A percentile compares a stretch with the other conserved stretches of the same genome.
Conservation (phyloP, 1,140 invertebrate genomes). For the Drosophila bifasciata region DNA sequence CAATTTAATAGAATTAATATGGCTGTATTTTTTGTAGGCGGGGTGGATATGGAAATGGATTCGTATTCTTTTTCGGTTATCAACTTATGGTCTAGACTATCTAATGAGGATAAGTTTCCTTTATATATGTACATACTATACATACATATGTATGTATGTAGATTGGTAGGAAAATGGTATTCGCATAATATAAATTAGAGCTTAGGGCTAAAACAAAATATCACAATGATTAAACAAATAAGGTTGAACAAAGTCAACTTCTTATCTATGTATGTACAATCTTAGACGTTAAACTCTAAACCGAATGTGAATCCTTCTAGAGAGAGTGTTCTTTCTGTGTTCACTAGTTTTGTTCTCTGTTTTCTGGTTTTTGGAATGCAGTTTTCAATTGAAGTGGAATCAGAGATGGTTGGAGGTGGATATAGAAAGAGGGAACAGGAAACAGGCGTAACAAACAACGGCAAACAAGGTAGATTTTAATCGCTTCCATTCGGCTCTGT, state of each 20-base stretch:
- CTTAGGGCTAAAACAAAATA: slow-evolving; percentile 72
- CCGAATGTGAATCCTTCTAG: slow-evolving; percentile 16
- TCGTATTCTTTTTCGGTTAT: slow-evolving; percentile 37
- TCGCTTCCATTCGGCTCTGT: slow-evolving; percentile 69
- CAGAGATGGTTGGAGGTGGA: slow-evolving; percentile 19
- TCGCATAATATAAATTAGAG: slow-evolving; percentile 60
- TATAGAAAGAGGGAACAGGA: slow-evolving; percentile 2
- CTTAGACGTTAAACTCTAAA: slow-evolving; percentile 47
- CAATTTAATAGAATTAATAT: slow-evolving; percentile 74
- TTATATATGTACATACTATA: too few relatives aligned
- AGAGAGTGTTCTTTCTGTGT: slow-evolving; percentile 41
- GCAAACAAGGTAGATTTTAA: slow-evolving; percentile 75
- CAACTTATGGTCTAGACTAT: slow-evolving; percentile 61
- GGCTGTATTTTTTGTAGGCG: slow-evolving; percentile 53
- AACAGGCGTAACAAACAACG: slow-evolving; percentile 67
- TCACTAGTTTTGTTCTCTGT: slow-evolving; percentile 70
- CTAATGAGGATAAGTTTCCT: slow-evolving; percentile 74
- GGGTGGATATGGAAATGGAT: slow-evolving; percentile 13
- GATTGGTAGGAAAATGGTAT: slow-evolving; percentile 38
- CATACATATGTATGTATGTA: slow-evolving; percentile 14
- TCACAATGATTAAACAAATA: slow-evolving; percentile 78
- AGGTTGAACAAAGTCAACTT: slow-evolving; percentile 65
- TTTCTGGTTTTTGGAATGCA: slow-evolving; percentile 78
- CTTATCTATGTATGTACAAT: slow-evolving; percentile 29
- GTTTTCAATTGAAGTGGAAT: slow-evolving; percentile 59